Evolutionary conservation across 1,140 invertebrate species (phyloP).

Genomic region (Drosophila yakuba): DNA sequence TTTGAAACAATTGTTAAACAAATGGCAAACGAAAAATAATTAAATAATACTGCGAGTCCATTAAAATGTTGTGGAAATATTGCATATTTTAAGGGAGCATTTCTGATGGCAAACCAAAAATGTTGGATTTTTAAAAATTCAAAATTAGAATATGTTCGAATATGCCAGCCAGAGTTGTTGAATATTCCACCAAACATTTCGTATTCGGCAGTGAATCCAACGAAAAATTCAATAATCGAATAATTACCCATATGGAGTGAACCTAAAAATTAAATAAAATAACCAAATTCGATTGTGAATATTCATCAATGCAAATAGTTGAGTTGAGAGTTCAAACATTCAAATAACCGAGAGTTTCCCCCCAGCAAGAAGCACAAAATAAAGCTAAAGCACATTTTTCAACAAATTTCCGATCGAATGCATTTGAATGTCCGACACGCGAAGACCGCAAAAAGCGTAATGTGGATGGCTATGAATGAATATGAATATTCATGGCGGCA

Average conservation of each 20-base stretch:
- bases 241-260: conserved; percentile 3
- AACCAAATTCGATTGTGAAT: conserved; percentile 20
- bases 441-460: conserved; percentile 6
- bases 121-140: too few species aligned
- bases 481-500: conserved; percentile 24
- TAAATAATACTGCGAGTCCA: background rate
- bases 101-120: too few species aligned
- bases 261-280: conserved; percentile 1
- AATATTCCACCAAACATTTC: too few species aligned
- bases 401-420: conserved; percentile 34
- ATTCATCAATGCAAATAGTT: conserved; percentile 42
- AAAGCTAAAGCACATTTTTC: conserved; percentile 25
- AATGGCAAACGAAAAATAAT: background rate
- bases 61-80: conserved; percentile 9
- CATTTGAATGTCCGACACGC: conserved; percentile 28
- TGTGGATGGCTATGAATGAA: background rate
- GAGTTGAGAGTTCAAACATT: background rate
- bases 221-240: conserved; percentile 15
- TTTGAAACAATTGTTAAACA: conserved; percentile 2
- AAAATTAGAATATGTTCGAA: background rate
- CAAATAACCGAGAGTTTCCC: background rate
- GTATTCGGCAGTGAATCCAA: too few species aligned
- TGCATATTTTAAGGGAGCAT: background rate
- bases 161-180: too few species aligned
- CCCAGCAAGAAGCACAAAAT: conserved; percentile 6